phyloP scores from a whole-genome alignment of 2,888 invertebrate species.

The Athrips mouffetella region DNA sequence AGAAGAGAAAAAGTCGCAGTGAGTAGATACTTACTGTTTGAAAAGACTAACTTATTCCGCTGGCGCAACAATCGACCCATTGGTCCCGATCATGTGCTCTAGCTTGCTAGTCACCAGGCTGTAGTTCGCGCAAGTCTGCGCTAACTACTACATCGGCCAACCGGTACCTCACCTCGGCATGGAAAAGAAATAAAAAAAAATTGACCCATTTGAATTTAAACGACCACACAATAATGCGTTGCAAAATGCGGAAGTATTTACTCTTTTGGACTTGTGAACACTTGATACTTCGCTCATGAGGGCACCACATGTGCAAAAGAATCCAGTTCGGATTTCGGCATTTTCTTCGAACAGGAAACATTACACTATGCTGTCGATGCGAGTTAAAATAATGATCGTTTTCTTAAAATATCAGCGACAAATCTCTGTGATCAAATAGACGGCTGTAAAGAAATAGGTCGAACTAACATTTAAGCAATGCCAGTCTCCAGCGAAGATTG shows the following conservation, averaged over 20 bases:
- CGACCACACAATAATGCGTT: too few relatives aligned
- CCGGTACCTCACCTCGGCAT: too few relatives aligned
- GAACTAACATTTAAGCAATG: slow-evolving; percentile 5
- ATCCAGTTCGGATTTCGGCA: slow-evolving; percentile 21
- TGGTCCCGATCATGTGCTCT: too few relatives aligned
- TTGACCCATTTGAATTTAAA: too few relatives aligned
- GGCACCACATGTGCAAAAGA: slow-evolving; percentile 4
- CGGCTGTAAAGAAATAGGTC: slow-evolving; percentile 1
- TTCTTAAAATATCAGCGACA: slow-evolving; percentile 9
- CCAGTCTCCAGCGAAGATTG: neutral
- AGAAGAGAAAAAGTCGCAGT: too few relatives aligned
- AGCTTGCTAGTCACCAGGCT: too few relatives aligned
- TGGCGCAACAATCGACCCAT: neutral
- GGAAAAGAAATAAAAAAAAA: too few relatives aligned
- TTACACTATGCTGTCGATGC: slow-evolving; percentile 38
- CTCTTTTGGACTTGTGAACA: neutral
- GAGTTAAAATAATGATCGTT: slow-evolving; percentile 12
- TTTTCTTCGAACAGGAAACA: slow-evolving; percentile 37
- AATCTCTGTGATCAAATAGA: slow-evolving; percentile 9
- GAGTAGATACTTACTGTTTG: too few relatives aligned
- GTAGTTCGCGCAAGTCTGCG: too few relatives aligned
- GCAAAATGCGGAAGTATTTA: slow-evolving; percentile 9
- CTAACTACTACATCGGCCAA: too few relatives aligned
- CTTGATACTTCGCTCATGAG: slow-evolving; percentile 6
- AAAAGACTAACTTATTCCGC: too few relatives aligned